These are phyloP conservation scores for Sabatieria punctata DNA, from an alignment of 2,888 invertebrate genomes.

Conservation along the genomic window DNA sequence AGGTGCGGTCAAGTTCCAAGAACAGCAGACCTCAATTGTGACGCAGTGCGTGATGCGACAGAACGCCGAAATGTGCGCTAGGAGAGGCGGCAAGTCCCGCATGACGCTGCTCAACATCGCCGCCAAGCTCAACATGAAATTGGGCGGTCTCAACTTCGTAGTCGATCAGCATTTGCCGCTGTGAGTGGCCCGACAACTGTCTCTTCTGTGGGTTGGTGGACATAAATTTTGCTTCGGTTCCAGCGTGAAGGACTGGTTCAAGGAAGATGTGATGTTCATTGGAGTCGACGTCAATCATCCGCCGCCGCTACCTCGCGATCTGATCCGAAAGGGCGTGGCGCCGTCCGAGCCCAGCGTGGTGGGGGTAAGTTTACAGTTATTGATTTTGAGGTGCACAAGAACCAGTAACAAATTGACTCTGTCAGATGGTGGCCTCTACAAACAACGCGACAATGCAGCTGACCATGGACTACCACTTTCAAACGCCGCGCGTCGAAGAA, in stretches of 20 bases:
- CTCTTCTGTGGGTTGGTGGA: too few relatives aligned
- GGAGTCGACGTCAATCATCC: constrained; percentile 4
- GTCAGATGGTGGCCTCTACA: background rate
- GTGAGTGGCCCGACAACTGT: background rate
- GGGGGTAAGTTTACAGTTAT: background rate
- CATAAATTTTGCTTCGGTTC: too few relatives aligned
- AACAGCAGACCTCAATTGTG: background rate
- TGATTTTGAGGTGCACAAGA: too few relatives aligned
- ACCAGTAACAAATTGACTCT: too few relatives aligned
- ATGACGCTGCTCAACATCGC: background rate
- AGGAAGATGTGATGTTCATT: constrained; percentile 1
- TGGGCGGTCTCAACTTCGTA: background rate
- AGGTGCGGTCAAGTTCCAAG: background rate
- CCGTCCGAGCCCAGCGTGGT: constrained; percentile 1
- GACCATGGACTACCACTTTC: background rate
- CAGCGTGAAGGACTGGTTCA: background rate
- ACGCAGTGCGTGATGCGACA: background rate
- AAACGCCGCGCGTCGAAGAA: background rate
- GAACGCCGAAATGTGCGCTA: too few relatives aligned
- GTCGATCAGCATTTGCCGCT: background rate
- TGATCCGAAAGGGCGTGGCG: background rate
- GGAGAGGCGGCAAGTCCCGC: too few relatives aligned
- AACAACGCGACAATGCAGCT: background rate
- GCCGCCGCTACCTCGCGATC: background rate
- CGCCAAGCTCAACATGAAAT: constrained; percentile 1